Evolutionary conservation across 2,888 invertebrate species (phyloP).

Genomic region (Epiblema foenella): DNA sequence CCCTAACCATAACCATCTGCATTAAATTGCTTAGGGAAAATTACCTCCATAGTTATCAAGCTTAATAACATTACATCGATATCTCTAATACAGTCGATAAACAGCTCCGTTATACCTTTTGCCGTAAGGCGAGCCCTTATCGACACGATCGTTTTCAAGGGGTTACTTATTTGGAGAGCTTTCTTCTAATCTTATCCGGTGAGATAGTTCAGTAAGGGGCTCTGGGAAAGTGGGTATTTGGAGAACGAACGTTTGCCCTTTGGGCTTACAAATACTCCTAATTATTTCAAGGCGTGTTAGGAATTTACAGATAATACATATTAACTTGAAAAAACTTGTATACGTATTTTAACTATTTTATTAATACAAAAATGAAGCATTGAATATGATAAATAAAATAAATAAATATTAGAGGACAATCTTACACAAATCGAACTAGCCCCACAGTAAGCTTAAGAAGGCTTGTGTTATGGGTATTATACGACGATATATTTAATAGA

Average conservation of each 20-base stretch:
- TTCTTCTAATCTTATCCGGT: slow-evolving; percentile 26
- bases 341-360: neutral
- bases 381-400: too few species aligned
- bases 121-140: slow-evolving; percentile 19
- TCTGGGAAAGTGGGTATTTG: neutral
- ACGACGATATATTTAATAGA: too few species aligned
- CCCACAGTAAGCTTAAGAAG: too few species aligned
- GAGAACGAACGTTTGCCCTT: neutral
- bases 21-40: neutral
- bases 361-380: too few species aligned
- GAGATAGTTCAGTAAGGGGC: slow-evolving; percentile 11
- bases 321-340: neutral
- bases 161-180: slow-evolving; percentile 19
- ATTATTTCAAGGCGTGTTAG: neutral
- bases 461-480: too few species aligned
- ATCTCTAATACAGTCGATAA: slow-evolving; percentile 8
- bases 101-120: slow-evolving; percentile 14
- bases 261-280: neutral
- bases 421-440: too few species aligned
- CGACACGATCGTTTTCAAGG: slow-evolving; percentile 8
- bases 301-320: too few species aligned
- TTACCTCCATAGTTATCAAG: slow-evolving; percentile 3
- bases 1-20: too few species aligned
- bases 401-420: too few species aligned
- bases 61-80: slow-evolving; percentile 18